Percentiles rank a stretch among this genome's conserved stretches.
These are phyloP conservation scores for Irena cyanogastra DNA, from an alignment of 2,113 vertebrate genomes.

Conservation along the genomic window DNA sequence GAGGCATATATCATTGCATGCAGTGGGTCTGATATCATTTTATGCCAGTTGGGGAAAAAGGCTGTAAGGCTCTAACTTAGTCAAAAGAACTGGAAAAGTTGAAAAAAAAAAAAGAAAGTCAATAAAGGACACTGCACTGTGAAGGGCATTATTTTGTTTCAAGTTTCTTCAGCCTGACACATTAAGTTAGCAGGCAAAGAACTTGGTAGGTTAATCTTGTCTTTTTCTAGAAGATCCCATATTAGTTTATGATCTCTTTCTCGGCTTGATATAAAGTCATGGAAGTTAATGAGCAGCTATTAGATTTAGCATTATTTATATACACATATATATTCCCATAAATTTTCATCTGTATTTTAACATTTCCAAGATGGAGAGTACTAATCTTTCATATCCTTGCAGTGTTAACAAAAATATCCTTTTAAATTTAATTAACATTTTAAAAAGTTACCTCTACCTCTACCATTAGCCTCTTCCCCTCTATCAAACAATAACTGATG, in stretches of 20 bases:
- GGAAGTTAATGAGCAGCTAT: slow-evolving; percentile 9
- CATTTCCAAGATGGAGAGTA: background rate
- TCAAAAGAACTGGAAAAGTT: slow-evolving; percentile 38
- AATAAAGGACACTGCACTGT: background rate
- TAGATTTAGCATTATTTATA: slow-evolving; percentile 33
- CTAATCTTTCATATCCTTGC: slow-evolving; percentile 16
- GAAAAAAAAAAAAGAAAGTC: background rate
- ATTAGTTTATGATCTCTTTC: background rate
- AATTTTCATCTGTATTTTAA: slow-evolving; percentile 22
- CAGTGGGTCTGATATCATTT: slow-evolving; percentile 73
- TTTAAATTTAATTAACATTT: slow-evolving; percentile 20
- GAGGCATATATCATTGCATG: slow-evolving; percentile 67
- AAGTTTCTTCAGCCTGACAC: background rate
- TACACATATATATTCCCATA: background rate
- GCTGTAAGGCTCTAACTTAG: slow-evolving; percentile 58
- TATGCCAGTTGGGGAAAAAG: slow-evolving; percentile 55
- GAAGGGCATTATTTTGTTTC: background rate
- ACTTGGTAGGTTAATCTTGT: background rate
- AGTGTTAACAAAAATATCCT: background rate
- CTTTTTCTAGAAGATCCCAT: background rate
- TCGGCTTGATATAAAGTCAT: background rate
- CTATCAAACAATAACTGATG: background rate
- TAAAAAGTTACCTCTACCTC: background rate
- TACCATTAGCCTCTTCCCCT: background rate
- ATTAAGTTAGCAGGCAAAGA: background rate